These are phyloP conservation scores for Anniella stebbinsi DNA, from an alignment of 2,797 vertebrate genomes.

Conservation along the genomic window DNA sequence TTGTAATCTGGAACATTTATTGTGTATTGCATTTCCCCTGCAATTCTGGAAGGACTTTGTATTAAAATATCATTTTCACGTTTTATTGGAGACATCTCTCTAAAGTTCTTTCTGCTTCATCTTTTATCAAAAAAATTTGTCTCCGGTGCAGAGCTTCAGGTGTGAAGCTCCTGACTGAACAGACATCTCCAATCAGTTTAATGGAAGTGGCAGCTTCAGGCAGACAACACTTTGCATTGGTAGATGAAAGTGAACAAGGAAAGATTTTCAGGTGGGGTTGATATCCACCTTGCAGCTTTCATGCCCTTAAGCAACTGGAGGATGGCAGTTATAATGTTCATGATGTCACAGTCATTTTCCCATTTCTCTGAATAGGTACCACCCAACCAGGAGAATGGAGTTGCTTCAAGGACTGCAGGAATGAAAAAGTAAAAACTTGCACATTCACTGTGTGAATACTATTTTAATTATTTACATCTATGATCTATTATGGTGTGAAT, in stretches of 20 bases:
- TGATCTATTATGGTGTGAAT: too few species aligned
- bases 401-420: too few species aligned
- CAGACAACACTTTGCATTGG: too few species aligned
- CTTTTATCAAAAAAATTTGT: constrained; percentile 43
- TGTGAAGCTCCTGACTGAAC: background rate
- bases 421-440: too few species aligned
- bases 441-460: too few species aligned
- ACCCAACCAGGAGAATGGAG: too few species aligned
- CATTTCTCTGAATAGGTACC: too few species aligned
- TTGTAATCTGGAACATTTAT: background rate
- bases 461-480: too few species aligned
- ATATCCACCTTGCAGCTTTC: background rate
- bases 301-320: background rate
- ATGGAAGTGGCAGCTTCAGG: background rate
- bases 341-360: too few species aligned
- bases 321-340: background rate
- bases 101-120: constrained; percentile 35
- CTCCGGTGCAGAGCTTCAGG: constrained; percentile 14
- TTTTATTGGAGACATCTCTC: constrained; percentile 1
- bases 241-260: background rate
- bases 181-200: background rate
- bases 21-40: constrained; percentile 7
- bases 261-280: too few species aligned
- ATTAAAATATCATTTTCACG: constrained; percentile 38
- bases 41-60: constrained; percentile 31